Base-by-base conservation (phyloP, 2,113 vertebrate species). In the Mystacornis crossleyi region DNA sequence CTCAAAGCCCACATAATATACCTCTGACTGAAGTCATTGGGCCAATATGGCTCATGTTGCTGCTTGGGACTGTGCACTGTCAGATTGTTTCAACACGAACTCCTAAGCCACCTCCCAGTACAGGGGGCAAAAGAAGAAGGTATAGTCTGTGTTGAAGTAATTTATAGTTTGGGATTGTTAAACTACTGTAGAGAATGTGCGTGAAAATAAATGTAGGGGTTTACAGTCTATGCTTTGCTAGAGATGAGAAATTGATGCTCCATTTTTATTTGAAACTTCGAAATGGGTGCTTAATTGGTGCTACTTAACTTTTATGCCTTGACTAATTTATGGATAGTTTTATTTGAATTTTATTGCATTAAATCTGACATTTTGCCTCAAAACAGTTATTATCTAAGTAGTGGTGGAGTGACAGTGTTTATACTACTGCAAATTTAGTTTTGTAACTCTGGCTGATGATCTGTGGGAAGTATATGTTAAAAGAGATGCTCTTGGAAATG, bases 51-150 rank as follows among this genome's bases (percentile, higher is more conserved):
- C 98, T 99, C 43, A 99, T 99, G 99, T 91, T 99, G 97, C 98
- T 99, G 54, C 98, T 99, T 92, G 99, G 99, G 89, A 99, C 99
- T 45, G 99, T 99, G 80, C 99, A 99, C 96, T 99, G 99, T 97
- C 99, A 99, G 98, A 99, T 99, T 88, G 99, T 99, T 89, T 99
- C 99, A 94, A 99, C 99, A 54, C 97, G 99, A 88, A 99, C 99
- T 13, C 99, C 99, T 25, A 99, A 99, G 88, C 98, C 99, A 11
- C 80, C 97, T 79, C 98, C 98, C 86, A 98, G 97, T 95, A 97
- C 98, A 47, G 98, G 99, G 60, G 99, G 98, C 55, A 99, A 99
- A 98, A 99, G 99, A 97, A 98, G 99, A 98, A 99, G 99, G 99
- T 99, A 98, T 70, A 85, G 66, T 92, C 58, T 93, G 1, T 73